Percentiles rank a stretch among this genome's conserved stretches.
Conservation (phyloP, 1,140 invertebrate species). For the Lordiphosa clarofinis region DNA sequence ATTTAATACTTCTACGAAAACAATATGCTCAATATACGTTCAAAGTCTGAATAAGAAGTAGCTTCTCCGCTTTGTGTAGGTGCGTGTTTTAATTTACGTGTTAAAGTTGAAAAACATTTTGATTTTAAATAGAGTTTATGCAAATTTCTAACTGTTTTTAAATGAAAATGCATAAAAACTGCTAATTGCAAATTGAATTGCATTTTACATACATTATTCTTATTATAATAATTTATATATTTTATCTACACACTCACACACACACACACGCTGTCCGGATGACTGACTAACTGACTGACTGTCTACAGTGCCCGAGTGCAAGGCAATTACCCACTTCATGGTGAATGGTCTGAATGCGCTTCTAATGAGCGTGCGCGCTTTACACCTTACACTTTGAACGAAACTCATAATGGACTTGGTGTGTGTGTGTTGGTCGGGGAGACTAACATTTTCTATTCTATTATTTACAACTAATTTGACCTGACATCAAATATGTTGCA, state of each 20-base stretch:
- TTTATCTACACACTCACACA: background rate
- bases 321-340: slow-evolving; percentile 37
- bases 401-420: slow-evolving; percentile 6
- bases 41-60: no score
- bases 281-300: no score
- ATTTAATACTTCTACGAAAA: no score
- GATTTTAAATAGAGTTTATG: no score
- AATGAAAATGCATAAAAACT: slow-evolving; percentile 37
- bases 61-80: no score
- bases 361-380: slow-evolving; percentile 49
- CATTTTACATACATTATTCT: no score
- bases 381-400: slow-evolving; percentile 38
- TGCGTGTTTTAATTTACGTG: no score
- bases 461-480: slow-evolving; percentile 47
- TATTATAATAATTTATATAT: slow-evolving; percentile 7
- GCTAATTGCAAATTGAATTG: slow-evolving; percentile 38
- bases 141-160: slow-evolving; percentile 17
- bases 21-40: no score
- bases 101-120: no score
- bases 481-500: slow-evolving; percentile 47
- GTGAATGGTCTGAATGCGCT: slow-evolving; percentile 35
- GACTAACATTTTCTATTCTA: slow-evolving; percentile 17
- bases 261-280: slow-evolving; percentile 9
- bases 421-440: background rate
- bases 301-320: slow-evolving; percentile 41